Evolutionary conservation across 53 echinoderm and acorn worm species (phyloP), one percentile per base, ranked within the genome.

Genomic region (Henricia sp.): DNA sequence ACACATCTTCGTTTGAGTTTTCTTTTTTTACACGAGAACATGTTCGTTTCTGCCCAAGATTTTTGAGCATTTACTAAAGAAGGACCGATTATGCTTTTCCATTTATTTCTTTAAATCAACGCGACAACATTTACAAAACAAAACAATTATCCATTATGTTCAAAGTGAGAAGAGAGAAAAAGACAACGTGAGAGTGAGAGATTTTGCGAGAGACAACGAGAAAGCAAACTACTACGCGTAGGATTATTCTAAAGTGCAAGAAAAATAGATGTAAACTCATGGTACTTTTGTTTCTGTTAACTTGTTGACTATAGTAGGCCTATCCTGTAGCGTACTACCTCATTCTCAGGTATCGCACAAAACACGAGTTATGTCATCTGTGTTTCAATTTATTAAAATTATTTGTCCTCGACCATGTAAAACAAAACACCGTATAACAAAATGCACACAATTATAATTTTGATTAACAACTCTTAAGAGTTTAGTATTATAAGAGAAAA

Each of bases 321-420:
- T 38, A 37, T 13, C 38, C 23, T 30, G 6, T 6, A 38, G 37
- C 19, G 3, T 65, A 36, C 65, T 65, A 65, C 65, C 65, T 65
- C 65, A 65, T 37, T 35, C 37, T 65, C 24, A 36, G 35, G 65
- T 65, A 0, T 13, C 14, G 65, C 65, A 35, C 65, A 65, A 65
- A 35, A 23, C n/a, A 36, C 37, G 17, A 26, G 12, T 58, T 1
- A 26, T 0, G 58, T 58, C 6, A 10, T 58, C 29, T 58, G 58
- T 26, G 13, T 58, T 26, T 26, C 58, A 58, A n/a, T 58, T 58
- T 25, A 24, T 26, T 26, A 30, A 26, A 8, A 58, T 58, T 58
- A 10, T 53, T 4, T 58, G n/a, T n/a, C n/a, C n/a, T n/a, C n/a
- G n/a, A n/a, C n/a, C n/a, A n/a, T n/a, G n/a, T n/a, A n/a, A n/a